Evolutionary conservation across 2,113 vertebrate genomes (phyloP), one percentile per base, ranked within the genome.

Genomic region (Aspidoscelis tigris): DNA sequence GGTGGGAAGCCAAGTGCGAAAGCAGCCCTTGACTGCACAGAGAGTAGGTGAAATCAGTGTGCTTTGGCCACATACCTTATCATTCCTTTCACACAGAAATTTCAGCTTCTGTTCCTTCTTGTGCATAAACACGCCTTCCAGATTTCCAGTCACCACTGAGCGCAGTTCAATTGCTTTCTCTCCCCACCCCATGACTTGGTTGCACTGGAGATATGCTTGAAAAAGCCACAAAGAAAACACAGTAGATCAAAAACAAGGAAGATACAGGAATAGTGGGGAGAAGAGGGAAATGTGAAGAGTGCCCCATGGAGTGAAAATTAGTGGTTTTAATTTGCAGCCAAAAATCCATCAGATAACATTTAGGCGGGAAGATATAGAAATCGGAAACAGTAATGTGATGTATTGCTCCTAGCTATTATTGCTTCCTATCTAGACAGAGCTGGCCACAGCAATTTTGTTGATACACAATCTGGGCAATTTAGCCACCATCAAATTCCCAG

Each of bases 121-220:
- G 96, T 97, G 98, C 97, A 99, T 98, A 91, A 99, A 97, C 68
- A 99, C 98, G 77, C 96, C 98, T 91, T 99, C 98, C 87, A 99
- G 95, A 89, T 96, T 96, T 8, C 96, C 97, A 0, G 97, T 97
- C 90, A 97, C 97, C 68, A 96, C 97, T 24, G 98, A 98, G 12
- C 98, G 96, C 33, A 97, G 95, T 93, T 99, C 99, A 68, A 99
- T 98, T 0, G 98, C 98, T 92, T 97, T 99, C 86, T 99, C 97
- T 71, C 97, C 98, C 98, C 98, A 99, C 81, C 98, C 99, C 97
- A 99, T 99, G 90, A 99, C 97, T 93, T 99, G 96, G 91, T 99
- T 99, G 61, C 98, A 98, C 86, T 98, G 98, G 78, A 99, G 97
- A 92, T 98, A 99, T 50, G 98, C 98, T 99, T 89, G 41, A 86